These are phyloP conservation scores for Triops longicaudatus DNA, from an alignment of 1,140 invertebrate genomes.

Conservation along the genomic window DNA sequence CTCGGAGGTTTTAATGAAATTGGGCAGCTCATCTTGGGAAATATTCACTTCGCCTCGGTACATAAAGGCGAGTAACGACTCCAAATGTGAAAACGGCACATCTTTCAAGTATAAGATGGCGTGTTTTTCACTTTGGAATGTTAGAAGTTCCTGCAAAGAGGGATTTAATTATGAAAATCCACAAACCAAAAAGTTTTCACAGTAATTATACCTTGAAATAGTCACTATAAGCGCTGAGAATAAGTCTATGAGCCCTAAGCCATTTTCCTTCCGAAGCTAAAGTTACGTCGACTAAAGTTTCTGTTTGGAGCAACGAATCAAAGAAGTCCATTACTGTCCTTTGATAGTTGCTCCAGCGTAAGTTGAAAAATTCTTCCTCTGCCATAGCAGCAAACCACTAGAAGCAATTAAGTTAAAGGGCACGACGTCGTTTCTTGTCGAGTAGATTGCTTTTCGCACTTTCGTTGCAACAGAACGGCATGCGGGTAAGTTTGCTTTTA, in stretches of 20 bases:
- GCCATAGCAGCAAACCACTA: constrained; percentile 32
- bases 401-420: too few relatives aligned
- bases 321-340: constrained; percentile 83
- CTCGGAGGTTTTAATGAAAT: constrained; percentile 70
- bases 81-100: constrained; percentile 61
- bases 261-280: constrained; percentile 82
- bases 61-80: constrained; percentile 48
- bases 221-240: constrained; percentile 85
- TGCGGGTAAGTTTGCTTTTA: too few relatives aligned
- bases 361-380: constrained; percentile 82
- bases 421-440: too few relatives aligned
- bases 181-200: not conserved
- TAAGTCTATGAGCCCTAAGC: constrained; percentile 85
- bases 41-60: constrained; percentile 61
- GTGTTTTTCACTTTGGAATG: constrained; percentile 36
- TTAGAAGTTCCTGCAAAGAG: constrained; percentile 31
- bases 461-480: too few relatives aligned
- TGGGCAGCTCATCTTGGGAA: constrained; percentile 66
- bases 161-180: not conserved
- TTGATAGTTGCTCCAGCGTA: constrained; percentile 91
- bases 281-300: constrained; percentile 85
- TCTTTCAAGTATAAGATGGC: constrained; percentile 57
- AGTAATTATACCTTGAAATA: constrained; percentile 71
- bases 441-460: too few relatives aligned
- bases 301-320: constrained; percentile 78